Conservation (phyloP, 2,797 vertebrate species). For the Pantherophis vulpinus region DNA sequence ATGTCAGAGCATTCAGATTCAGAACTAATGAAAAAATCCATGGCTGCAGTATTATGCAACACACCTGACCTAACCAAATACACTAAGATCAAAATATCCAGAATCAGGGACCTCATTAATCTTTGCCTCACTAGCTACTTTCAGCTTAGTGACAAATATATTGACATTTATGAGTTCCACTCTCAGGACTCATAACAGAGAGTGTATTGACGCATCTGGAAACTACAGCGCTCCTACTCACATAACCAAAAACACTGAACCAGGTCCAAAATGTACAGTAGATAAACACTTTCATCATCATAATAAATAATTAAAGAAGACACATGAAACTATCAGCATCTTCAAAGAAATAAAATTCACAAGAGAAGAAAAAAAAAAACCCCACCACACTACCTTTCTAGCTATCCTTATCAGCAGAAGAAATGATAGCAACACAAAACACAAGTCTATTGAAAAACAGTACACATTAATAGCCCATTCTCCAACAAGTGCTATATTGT, state of each 20-base stretch:
- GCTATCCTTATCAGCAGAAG: neutral
- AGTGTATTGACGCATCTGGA: neutral
- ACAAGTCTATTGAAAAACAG: neutral
- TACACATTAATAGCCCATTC: neutral
- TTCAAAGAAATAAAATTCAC: neutral
- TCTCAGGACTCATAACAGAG: neutral
- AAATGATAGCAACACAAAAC: neutral
- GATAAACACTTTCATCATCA: neutral
- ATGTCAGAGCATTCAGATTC: neutral
- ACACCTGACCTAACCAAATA: neutral
- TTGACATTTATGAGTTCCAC: neutral
- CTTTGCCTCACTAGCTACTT: neutral
- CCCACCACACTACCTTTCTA: neutral
- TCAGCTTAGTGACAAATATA: neutral
- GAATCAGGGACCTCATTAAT: neutral
- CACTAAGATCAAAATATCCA: neutral
- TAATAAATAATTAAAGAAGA: neutral
- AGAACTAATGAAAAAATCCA: neutral
- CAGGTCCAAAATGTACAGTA: neutral
- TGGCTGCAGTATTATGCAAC: neutral
- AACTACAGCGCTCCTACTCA: neutral
- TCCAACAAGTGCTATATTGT: neutral
- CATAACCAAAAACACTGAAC: neutral
- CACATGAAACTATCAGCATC: neutral
- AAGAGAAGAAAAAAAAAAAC: neutral